A percentile compares a stretch with the other conserved stretches of the same genome.
phyloP scores from a whole-genome alignment of 1,140 invertebrate species.

The Phthorimaea operculella region DNA sequence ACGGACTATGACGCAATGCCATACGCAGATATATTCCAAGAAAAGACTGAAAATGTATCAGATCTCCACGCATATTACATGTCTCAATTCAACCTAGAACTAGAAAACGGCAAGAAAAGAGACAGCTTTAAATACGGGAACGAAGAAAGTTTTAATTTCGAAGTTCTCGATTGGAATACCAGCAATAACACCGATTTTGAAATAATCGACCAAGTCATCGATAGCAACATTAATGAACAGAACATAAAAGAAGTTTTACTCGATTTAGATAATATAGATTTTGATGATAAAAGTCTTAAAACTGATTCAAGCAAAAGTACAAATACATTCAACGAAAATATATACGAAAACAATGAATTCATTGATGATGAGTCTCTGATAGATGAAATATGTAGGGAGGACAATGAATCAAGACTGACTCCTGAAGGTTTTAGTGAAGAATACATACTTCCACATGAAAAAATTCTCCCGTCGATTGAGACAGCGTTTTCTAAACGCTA shows the following conservation, averaged over 20 bases:
- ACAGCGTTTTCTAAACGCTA: slow-evolving; percentile 64
- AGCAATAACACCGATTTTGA: slow-evolving; percentile 44
- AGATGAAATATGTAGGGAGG: slow-evolving; percentile 56
- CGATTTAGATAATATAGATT: slow-evolving; percentile 58
- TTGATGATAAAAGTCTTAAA: slow-evolving; percentile 44
- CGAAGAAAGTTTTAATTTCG: slow-evolving; percentile 59
- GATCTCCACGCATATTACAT: slow-evolving; percentile 60
- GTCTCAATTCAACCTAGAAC: slow-evolving; percentile 59
- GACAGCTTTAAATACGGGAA: slow-evolving; percentile 50
- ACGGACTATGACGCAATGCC: slow-evolving; percentile 52
- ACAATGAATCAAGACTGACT: slow-evolving; percentile 41
- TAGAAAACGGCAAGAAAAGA: slow-evolving; percentile 41
- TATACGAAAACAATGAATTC: slow-evolving; percentile 46
- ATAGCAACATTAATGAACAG: slow-evolving; percentile 50
- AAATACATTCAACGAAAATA: slow-evolving; percentile 20
- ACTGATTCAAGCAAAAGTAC: slow-evolving; percentile 33
- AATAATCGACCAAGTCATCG: slow-evolving; percentile 49
- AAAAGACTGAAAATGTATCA: slow-evolving; percentile 42
- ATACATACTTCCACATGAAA: slow-evolving; percentile 41
- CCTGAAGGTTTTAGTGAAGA: slow-evolving; percentile 56
- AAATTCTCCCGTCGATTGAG: slow-evolving; percentile 57
- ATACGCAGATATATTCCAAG: slow-evolving; percentile 46
- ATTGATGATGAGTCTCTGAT: slow-evolving; percentile 60
- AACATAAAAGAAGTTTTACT: slow-evolving; percentile 59
- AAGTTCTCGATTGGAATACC: slow-evolving; percentile 33